Evolutionary conservation across 2,113 vertebrate genomes (phyloP).

Genomic region (Synodontis membranacea): DNA sequence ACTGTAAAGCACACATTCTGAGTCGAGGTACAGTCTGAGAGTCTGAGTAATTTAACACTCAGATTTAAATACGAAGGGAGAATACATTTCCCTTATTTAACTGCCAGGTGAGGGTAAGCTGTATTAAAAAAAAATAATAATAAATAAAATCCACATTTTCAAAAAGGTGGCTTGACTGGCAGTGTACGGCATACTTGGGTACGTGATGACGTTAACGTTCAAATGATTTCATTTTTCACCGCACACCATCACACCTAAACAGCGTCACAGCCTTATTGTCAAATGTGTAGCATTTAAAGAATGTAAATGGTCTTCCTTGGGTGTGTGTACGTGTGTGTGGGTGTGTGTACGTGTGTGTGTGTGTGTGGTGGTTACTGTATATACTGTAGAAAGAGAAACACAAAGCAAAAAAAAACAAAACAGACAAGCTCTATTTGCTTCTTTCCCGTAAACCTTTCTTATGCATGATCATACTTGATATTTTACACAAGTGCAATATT

Average conservation of each 20-base stretch:
- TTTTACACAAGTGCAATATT: slow-evolving; percentile 29
- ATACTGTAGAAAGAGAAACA: not conserved
- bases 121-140: not conserved
- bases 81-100: not conserved
- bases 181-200: not conserved
- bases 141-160: not conserved
- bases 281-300: not conserved
- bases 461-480: slow-evolving; percentile 52
- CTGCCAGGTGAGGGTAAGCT: not conserved
- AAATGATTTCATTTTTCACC: not conserved
- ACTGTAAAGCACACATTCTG: not conserved
- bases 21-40: not conserved
- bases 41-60: not conserved
- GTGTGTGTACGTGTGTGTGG: not conserved
- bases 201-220: not conserved
- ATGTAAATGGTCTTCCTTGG: slow-evolving; percentile 14
- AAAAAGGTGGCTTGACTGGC: not conserved
- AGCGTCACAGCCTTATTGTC: not conserved
- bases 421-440: not conserved
- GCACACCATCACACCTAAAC: not conserved
- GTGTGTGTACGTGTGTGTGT: not conserved
- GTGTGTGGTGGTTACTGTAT: not conserved
- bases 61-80: not conserved
- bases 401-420: not conserved
- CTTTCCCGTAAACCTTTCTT: not conserved